Evolutionary conservation across 2,888 invertebrate species (phyloP).

Genomic region (Dasypolia templi): DNA sequence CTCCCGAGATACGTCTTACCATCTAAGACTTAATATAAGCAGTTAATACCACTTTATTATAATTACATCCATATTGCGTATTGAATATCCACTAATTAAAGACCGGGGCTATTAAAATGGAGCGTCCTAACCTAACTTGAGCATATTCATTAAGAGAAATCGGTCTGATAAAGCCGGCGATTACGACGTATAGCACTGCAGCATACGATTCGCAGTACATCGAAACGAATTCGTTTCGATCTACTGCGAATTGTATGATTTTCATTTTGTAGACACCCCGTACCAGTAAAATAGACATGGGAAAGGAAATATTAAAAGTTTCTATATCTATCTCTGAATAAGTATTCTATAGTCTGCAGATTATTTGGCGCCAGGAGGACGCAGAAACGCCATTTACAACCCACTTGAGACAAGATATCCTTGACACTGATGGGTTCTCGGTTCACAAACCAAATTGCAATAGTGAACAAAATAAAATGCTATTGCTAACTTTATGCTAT

Average conservation of each 20-base stretch:
- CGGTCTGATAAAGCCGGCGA: not conserved
- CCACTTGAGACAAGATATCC: constrained; percentile 45
- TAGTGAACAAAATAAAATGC: not conserved
- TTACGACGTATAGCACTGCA: not conserved
- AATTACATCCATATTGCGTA: constrained; percentile 19
- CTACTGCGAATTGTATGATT: constrained; percentile 8
- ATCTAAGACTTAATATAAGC: constrained; percentile 1
- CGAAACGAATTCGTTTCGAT: constrained; percentile 11
- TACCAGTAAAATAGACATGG: not conserved
- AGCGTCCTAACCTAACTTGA: constrained; percentile 1
- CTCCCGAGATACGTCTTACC: not conserved
- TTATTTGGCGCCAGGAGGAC: constrained; percentile 33
- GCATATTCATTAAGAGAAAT: constrained; percentile 33
- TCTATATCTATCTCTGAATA: not conserved
- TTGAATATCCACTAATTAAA: not conserved
- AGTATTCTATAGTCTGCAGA: constrained; percentile 18
- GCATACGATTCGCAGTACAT: too few relatives aligned
- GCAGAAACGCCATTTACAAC: constrained; percentile 27
- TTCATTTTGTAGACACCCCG: constrained; percentile 3
- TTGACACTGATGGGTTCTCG: constrained; percentile 50
- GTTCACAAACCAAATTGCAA: constrained; percentile 34
- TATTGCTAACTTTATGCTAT: constrained; percentile 5
- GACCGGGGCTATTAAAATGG: constrained; percentile 11
- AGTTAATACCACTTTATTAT: constrained; percentile 32
- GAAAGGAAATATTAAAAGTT: not conserved